Percentiles rank a stretch among this genome's conserved stretches.
These are phyloP conservation scores for Notiomystis cincta DNA, from an alignment of 2,113 vertebrate genomes.

Conservation along the genomic window DNA sequence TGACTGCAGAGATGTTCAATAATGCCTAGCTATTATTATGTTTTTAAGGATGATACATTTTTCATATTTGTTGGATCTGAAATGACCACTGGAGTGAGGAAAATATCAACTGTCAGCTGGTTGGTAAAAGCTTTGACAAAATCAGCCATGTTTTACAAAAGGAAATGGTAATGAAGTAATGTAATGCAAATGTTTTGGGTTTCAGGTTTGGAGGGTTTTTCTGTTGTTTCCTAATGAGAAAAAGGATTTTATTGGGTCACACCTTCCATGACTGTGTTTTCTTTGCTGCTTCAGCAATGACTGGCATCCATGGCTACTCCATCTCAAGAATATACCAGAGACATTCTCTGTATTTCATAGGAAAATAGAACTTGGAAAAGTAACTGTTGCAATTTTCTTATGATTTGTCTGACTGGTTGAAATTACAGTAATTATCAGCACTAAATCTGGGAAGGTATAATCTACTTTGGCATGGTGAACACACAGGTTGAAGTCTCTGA, in stretches of 20 bases:
- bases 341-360: background rate
- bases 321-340: background rate
- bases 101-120: background rate
- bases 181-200: background rate
- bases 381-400: background rate
- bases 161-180: background rate
- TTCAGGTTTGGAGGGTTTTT: background rate
- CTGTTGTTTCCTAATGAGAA: background rate
- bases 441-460: background rate
- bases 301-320: background rate
- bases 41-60: background rate
- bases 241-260: background rate
- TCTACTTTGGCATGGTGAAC: background rate
- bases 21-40: constrained; percentile 76
- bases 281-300: background rate
- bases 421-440: background rate
- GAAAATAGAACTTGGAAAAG: background rate
- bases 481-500: background rate
- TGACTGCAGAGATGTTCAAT: constrained; percentile 81
- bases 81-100: background rate
- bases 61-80: background rate
- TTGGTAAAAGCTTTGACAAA: background rate
- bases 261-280: background rate
- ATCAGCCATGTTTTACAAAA: background rate
- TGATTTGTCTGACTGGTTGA: background rate